Evolutionary conservation across 2,888 invertebrate genomes (phyloP).

Genomic region (Drosophila borborema): DNA sequence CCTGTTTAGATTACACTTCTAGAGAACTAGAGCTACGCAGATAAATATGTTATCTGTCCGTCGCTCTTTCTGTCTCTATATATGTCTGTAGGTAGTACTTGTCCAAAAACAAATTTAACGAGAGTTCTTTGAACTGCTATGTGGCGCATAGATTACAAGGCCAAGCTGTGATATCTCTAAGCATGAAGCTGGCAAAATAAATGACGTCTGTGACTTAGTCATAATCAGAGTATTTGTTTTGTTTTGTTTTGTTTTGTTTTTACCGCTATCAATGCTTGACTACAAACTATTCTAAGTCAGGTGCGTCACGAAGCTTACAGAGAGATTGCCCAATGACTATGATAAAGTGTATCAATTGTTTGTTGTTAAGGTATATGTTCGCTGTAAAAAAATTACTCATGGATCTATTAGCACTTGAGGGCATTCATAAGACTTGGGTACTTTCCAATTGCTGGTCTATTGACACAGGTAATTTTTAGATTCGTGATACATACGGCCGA

Average conservation of each 20-base stretch:
- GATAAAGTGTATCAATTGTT: constrained; percentile 27
- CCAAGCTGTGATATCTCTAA: constrained; percentile 5
- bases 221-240: constrained; percentile 7
- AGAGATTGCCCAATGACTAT: neutral
- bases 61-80: neutral
- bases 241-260: neutral
- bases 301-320: constrained; percentile 55
- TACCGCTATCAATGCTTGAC: constrained; percentile 59
- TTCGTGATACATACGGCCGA: constrained; percentile 17
- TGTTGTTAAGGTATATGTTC: constrained; percentile 7
- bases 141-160: constrained; percentile 33
- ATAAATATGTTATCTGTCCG: neutral
- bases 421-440: constrained; percentile 10
- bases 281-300: constrained; percentile 30
- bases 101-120: constrained; percentile 6
- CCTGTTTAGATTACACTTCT: constrained; percentile 23
- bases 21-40: constrained; percentile 13
- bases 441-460: constrained; percentile 17
- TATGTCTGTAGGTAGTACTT: neutral
- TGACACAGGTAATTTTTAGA: constrained; percentile 10
- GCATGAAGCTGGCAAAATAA: neutral
- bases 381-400: constrained; percentile 44
- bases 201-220: constrained; percentile 16
- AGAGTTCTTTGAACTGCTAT: constrained; percentile 51
- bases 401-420: constrained; percentile 4